Conservation (phyloP, 2,888 invertebrate genomes). For the Megaustenia siamemsis region DNA sequence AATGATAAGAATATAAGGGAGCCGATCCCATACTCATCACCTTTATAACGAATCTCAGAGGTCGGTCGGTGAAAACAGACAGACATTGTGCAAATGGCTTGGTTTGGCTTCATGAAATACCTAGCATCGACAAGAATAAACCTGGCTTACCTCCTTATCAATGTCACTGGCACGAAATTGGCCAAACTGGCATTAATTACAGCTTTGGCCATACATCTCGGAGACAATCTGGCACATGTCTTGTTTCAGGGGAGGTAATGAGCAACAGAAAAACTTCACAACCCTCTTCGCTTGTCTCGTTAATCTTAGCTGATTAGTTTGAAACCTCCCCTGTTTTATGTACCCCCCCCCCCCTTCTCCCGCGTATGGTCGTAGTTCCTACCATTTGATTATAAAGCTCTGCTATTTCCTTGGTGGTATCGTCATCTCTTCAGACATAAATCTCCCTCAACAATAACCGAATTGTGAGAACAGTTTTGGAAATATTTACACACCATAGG, state of each 20-base stretch:
- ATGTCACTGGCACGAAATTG: constrained; percentile 41
- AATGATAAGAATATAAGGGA: background rate
- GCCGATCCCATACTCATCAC: background rate
- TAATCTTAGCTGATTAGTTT: background rate
- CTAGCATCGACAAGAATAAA: constrained; percentile 4
- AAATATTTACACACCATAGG: too few species aligned
- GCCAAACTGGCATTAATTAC: constrained; percentile 54
- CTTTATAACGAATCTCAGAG: background rate
- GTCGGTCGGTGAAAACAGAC: background rate
- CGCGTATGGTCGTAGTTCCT: too few species aligned
- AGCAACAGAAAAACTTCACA: constrained; percentile 14
- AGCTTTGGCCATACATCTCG: constrained; percentile 44
- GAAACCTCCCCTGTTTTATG: too few species aligned
- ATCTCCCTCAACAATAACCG: too few species aligned
- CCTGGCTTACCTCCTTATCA: constrained; percentile 35
- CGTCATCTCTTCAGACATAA: too few species aligned
- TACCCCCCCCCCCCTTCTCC: too few species aligned
- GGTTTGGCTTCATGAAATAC: background rate
- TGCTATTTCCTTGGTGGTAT: too few species aligned
- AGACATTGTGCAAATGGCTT: constrained; percentile 4
- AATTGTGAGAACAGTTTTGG: too few species aligned
- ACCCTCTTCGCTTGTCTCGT: constrained; percentile 1
- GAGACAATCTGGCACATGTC: constrained; percentile 48
- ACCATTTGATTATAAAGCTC: too few species aligned
- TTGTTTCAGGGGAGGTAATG: constrained; percentile 46